Conservation (phyloP, 2,888 invertebrate genomes). For the Chloroclystis v-ata region DNA sequence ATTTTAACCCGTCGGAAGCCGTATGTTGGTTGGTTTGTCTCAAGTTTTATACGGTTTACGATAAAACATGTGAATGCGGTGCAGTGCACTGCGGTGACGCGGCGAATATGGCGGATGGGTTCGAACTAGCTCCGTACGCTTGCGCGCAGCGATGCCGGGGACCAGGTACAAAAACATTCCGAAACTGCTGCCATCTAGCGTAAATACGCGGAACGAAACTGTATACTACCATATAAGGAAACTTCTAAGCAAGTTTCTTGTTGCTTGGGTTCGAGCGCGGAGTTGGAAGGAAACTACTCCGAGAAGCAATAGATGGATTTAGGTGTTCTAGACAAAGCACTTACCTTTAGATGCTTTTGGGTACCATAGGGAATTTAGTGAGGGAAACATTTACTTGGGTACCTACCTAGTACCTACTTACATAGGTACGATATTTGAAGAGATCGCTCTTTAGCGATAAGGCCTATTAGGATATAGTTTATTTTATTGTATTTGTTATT, state of each 20-base stretch:
- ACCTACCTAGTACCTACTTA: too few species aligned
- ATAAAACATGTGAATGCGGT: conserved; percentile 73
- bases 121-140: conserved; percentile 66
- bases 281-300: conserved; percentile 1
- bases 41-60: conserved; percentile 67
- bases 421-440: too few species aligned
- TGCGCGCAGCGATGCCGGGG: conserved; percentile 51
- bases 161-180: conserved; percentile 61
- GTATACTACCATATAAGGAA: conserved; percentile 24
- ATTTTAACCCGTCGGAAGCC: conserved; percentile 56
- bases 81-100: conserved; percentile 75
- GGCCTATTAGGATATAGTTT: too few species aligned
- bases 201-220: conserved; percentile 32
- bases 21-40: conserved; percentile 58
- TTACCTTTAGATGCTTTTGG: too few species aligned
- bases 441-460: too few species aligned
- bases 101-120: conserved; percentile 78
- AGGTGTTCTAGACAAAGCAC: too few species aligned
- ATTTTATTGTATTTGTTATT: too few species aligned
- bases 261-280: background rate
- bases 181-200: conserved; percentile 47
- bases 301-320: conserved; percentile 28
- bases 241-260: background rate
- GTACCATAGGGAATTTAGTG: too few species aligned
- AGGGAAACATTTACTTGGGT: too few species aligned